Conservation (phyloP, 1,140 invertebrate genomes). For the Aplysia californica region DNA sequence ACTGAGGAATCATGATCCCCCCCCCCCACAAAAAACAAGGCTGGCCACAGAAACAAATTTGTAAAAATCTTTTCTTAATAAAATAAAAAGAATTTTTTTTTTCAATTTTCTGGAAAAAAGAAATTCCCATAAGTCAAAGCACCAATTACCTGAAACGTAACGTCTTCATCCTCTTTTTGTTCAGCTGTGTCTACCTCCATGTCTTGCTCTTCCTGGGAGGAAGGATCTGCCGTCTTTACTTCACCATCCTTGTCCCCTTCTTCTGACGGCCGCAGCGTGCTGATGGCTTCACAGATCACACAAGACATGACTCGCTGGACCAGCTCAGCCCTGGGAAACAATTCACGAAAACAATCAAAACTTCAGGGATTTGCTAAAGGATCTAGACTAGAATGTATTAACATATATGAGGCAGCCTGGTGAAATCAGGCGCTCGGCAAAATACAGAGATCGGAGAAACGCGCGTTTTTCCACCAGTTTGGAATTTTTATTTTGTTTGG, state of each 20-base stretch:
- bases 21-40: too few species aligned
- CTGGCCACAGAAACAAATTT: too few species aligned
- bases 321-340: constrained; percentile 9
- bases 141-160: too few species aligned
- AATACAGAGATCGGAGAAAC: too few species aligned
- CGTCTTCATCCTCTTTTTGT: not conserved
- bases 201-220: not conserved
- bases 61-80: too few species aligned
- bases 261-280: not conserved
- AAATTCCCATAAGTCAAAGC: too few species aligned
- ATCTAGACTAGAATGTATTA: not conserved
- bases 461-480: too few species aligned
- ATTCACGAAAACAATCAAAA: not conserved
- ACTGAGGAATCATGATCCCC: too few species aligned
- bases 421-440: too few species aligned
- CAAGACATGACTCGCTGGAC: not conserved
- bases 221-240: not conserved
- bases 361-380: not conserved
- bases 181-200: not conserved
- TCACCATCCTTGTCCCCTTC: not conserved
- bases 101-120: too few species aligned
- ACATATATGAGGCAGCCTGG: not conserved
- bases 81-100: too few species aligned
- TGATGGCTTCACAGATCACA: not conserved
- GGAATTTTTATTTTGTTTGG: too few species aligned